Percentiles rank a stretch among this genome's conserved stretches.
phyloP scores from a whole-genome alignment of 2,888 invertebrate species.

The Tupiocoris notatus region DNA sequence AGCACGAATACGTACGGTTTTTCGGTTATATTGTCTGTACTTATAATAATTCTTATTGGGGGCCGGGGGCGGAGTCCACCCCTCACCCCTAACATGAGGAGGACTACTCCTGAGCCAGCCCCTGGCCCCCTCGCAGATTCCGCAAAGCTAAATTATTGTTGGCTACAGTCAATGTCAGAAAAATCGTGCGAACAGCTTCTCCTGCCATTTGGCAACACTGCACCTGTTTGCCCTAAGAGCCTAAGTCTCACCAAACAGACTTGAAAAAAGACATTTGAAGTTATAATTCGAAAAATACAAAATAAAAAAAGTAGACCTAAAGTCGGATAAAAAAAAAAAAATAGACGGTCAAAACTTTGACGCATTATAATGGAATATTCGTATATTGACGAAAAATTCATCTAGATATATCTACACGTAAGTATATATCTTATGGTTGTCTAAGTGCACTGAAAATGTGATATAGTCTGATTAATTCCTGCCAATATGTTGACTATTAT shows the following conservation, averaged over 20 bases:
- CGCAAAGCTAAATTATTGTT: neutral
- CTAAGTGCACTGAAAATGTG: constrained; percentile 49
- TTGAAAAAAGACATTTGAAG: neutral
- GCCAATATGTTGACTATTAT: constrained; percentile 48
- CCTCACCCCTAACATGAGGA: neutral
- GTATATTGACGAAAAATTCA: neutral
- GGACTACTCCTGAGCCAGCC: constrained; percentile 38
- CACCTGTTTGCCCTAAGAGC: neutral
- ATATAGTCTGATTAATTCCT: constrained; percentile 49
- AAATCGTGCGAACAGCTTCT: too few relatives aligned
- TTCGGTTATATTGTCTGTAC: too few relatives aligned
- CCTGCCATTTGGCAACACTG: neutral
- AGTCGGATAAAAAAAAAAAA: too few relatives aligned
- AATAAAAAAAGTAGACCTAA: neutral
- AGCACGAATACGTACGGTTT: neutral
- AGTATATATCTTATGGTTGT: neutral
- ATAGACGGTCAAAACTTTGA: too few relatives aligned
- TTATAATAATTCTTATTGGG: too few relatives aligned
- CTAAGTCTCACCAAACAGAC: neutral
- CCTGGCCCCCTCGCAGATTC: constrained; percentile 20
- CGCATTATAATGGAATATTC: too few relatives aligned
- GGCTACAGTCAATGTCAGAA: too few relatives aligned
- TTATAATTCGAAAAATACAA: neutral
- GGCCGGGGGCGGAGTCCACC: constrained; percentile 34
- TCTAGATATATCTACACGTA: neutral